A percentile compares a stretch with the other conserved stretches of the same genome.
Evolutionary conservation across 2,888 invertebrate species (phyloP).

Genomic region (Myathropa florea): DNA sequence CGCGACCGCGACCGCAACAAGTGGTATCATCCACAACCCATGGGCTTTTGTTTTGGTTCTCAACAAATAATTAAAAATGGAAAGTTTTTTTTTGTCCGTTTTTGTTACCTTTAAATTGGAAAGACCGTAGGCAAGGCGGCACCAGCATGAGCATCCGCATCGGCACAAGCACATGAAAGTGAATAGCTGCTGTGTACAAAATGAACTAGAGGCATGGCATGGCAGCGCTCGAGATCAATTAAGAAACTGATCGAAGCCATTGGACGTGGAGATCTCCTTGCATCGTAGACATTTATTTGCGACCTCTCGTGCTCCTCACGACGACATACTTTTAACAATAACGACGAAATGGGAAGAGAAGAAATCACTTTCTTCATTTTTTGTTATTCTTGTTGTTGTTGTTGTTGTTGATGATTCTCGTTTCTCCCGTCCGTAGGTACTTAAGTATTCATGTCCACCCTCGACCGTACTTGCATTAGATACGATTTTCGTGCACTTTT

Average conservation of each 20-base stretch:
- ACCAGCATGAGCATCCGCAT: neutral
- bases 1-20: neutral
- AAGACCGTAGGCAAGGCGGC: neutral
- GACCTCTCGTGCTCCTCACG: constrained; percentile 56
- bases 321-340: constrained; percentile 52
- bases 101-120: neutral
- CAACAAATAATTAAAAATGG: constrained; percentile 44
- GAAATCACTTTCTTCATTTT: constrained; percentile 65
- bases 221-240: constrained; percentile 35
- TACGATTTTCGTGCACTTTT: constrained; percentile 59
- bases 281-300: constrained; percentile 36
- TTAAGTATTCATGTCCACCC: constrained; percentile 44
- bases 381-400: constrained; percentile 8
- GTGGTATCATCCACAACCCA: constrained; percentile 29
- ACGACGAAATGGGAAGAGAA: constrained; percentile 24
- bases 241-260: constrained; percentile 41
- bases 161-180: constrained; percentile 14
- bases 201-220: constrained; percentile 9
- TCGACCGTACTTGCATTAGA: constrained; percentile 26
- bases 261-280: constrained; percentile 36
- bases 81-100: constrained; percentile 24
- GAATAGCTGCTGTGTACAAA: neutral
- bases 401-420: neutral
- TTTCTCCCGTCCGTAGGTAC: constrained; percentile 3
- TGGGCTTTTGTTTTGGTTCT: constrained; percentile 29